Conservation (phyloP, 2,797 vertebrate species). For the Cossypha polioptera region DNA sequence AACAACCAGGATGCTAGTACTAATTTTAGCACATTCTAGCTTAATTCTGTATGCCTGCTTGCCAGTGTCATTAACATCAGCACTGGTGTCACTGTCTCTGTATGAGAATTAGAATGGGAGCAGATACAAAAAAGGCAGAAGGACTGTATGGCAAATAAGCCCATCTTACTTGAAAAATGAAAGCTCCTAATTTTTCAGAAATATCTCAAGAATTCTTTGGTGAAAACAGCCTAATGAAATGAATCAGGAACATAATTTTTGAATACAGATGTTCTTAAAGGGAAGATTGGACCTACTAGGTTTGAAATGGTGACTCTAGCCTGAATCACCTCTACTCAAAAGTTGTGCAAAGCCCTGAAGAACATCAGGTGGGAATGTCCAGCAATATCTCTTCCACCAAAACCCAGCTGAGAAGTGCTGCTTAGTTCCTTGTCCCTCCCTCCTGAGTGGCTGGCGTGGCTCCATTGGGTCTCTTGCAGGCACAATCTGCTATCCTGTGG, state of each 20-base stretch:
- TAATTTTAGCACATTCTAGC: not conserved
- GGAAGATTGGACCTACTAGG: not conserved
- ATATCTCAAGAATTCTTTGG: not conserved
- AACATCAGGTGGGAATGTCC: not conserved
- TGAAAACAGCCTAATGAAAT: not conserved
- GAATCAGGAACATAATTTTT: not conserved
- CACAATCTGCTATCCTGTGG: not conserved
- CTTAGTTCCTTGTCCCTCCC: not conserved
- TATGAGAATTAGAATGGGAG: not conserved
- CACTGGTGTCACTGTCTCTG: not conserved
- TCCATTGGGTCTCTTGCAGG: not conserved
- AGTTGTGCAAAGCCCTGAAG: not conserved
- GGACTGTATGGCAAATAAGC: not conserved
- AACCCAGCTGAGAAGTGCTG: not conserved
- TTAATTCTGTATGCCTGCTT: not conserved
- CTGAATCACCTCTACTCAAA: not conserved
- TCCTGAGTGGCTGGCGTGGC: not conserved
- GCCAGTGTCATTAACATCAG: not conserved
- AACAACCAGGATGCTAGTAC: not conserved
- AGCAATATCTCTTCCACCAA: not conserved
- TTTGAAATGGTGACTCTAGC: not conserved
- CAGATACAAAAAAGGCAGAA: not conserved
- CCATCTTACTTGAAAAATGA: not conserved
- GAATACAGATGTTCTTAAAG: not conserved
- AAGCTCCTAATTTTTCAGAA: not conserved